Evolutionary conservation across 2,888 invertebrate species (phyloP), one percentile per base, ranked within the genome.

Genomic region (Protonemura montana): DNA sequence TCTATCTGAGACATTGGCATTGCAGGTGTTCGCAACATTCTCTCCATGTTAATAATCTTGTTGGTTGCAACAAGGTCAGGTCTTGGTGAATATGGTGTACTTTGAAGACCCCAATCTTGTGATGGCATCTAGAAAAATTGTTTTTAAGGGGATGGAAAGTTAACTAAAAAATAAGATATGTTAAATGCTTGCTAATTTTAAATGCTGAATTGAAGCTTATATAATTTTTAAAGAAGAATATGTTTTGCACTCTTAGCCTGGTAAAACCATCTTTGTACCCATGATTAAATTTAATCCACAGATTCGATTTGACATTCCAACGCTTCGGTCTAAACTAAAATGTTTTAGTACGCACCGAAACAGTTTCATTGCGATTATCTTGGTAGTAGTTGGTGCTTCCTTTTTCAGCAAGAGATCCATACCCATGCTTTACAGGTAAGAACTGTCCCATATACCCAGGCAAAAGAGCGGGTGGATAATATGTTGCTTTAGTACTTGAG

Each of bases 351-450:
- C 88, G 89, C 89, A 92, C 92, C 88, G 92, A 91, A 83, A 92
- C 88, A 42, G 89, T 89, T 87, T 92, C 91, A 89, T 92, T 91
- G 87, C 92, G 89, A 87, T 91, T 92, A 83, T 91, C 91, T 86
- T 91, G 91, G 88, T 92, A 92, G 89, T 91, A 91, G 82, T 88
- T 90, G 7, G 90, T 86, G 86, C 89, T 89, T 6, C 89, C 90
- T 3, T 89, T 89, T 80, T 90, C 90, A 83, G 89, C 88, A 29
- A 89, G 86, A 0, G 90, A 90, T n/a, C 90, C 89, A 86, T 89
- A 88, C 77, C 90, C 90, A 81, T 88, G 89, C 88, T 90, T 91
- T 7, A 90, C 88, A 2, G 91, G 91, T 1, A 86, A 82, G 42
- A 86, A 86, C 42, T 86, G 86, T 0, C 91, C 91, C 91, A 90